Percentiles rank a stretch among this genome's conserved stretches.
These are phyloP conservation scores for Alligator mississippiensis DNA, from an alignment of 2,113 vertebrate genomes.

Conservation along the genomic window DNA sequence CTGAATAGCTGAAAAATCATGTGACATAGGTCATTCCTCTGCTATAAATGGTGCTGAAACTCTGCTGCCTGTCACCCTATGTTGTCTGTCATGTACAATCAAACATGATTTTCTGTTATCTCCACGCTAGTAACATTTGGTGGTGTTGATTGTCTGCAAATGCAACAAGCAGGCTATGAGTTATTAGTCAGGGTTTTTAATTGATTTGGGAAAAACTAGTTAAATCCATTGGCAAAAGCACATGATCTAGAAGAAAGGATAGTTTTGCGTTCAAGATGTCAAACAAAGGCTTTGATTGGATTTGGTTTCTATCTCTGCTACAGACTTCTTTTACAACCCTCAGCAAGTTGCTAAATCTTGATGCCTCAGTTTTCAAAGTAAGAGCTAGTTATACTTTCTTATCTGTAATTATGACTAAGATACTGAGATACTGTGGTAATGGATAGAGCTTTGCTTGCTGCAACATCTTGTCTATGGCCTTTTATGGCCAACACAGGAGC, in stretches of 20 bases:
- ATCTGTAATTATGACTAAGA: slow-evolving; percentile 11
- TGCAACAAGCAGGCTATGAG: background rate
- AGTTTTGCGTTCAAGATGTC: slow-evolving; percentile 53
- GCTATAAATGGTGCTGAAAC: background rate
- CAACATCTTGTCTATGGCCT: slow-evolving; percentile 14
- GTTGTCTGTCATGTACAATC: background rate
- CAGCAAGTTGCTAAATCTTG: slow-evolving; percentile 44
- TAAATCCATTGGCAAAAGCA: background rate
- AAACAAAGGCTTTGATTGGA: background rate
- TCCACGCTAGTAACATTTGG: accelerated
- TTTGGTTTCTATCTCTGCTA: slow-evolving; percentile 42
- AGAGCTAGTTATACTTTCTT: slow-evolving; percentile 11
- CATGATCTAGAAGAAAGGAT: background rate
- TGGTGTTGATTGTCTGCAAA: background rate
- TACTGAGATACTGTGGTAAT: slow-evolving; percentile 30
- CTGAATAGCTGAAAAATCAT: background rate
- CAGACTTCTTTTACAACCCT: slow-evolving; percentile 9
- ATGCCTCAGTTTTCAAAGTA: background rate
- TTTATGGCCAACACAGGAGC: no score
- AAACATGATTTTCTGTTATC: background rate
- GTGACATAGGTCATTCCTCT: background rate
- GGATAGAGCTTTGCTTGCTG: slow-evolving; percentile 12
- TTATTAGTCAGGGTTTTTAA: background rate
- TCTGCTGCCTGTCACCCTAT: background rate
- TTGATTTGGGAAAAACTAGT: background rate